Percentiles rank a stretch among this genome's conserved stretches.
These are phyloP conservation scores for Lethenteron camtschaticum DNA, from an alignment of 2,113 vertebrate species.

Conservation along the genomic window DNA sequence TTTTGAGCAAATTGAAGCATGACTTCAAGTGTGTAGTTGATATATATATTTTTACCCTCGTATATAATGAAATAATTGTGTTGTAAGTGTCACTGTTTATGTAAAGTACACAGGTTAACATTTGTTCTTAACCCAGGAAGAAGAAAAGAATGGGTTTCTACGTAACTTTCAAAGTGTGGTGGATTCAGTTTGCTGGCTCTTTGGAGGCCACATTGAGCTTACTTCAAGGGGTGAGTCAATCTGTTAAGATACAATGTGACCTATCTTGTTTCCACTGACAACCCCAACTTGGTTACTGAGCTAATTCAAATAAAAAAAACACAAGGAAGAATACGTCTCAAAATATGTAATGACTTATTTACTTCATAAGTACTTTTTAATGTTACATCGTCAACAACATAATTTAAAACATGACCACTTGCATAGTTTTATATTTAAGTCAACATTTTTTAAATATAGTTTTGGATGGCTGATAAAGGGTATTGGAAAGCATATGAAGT, in stretches of 20 bases:
- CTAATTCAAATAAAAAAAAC: background rate
- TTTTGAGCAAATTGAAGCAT: background rate
- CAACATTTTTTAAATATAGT: background rate
- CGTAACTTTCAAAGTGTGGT: slow-evolving; percentile 36
- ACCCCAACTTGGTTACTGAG: background rate
- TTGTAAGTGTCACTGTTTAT: slow-evolving; percentile 6
- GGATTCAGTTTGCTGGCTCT: slow-evolving; percentile 44
- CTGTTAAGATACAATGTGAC: background rate
- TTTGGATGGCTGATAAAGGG: too few species aligned
- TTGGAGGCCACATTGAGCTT: slow-evolving; percentile 33
- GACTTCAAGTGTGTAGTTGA: background rate
- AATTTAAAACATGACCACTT: background rate
- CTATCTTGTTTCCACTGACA: slow-evolving; percentile 14
- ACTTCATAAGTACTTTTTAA: background rate
- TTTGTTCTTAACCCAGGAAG: slow-evolving; percentile 24
- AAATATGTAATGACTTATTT: background rate
- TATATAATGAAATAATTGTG: background rate
- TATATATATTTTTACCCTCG: background rate
- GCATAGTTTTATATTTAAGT: background rate
- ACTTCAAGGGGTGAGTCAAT: slow-evolving; percentile 30
- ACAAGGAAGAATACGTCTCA: background rate
- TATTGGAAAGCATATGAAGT: too few species aligned
- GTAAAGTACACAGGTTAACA: background rate
- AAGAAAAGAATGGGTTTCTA: slow-evolving; percentile 29
- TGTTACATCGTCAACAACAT: background rate